Conservation (phyloP, 2,113 vertebrate species). For the Microcebus murinus region DNA sequence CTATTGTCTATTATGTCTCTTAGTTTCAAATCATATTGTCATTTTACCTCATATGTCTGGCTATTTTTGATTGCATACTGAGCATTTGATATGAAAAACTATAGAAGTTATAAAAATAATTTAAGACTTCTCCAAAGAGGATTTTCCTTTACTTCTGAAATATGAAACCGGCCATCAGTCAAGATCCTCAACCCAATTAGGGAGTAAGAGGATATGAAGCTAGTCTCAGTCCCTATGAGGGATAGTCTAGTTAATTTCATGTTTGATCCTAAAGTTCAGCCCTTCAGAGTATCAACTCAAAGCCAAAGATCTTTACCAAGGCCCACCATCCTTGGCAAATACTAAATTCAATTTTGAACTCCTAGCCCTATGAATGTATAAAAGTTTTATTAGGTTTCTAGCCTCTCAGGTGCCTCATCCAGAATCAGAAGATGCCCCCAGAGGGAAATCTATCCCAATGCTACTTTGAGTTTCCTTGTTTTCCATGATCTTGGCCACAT, state of each 20-base stretch:
- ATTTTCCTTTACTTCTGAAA: conserved; percentile 14
- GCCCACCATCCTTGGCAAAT: background rate
- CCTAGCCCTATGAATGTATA: background rate
- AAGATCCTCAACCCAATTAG: background rate
- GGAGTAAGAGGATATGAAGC: background rate
- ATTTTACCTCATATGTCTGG: background rate
- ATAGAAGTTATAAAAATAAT: conserved; percentile 8
- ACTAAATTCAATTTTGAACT: background rate
- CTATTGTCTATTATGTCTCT: conserved; percentile 1
- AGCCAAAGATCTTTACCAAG: background rate
- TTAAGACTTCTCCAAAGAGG: conserved; percentile 5
- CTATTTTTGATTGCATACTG: background rate
- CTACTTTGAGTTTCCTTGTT: background rate
- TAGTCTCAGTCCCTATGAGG: background rate
- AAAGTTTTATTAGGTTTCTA: conserved; percentile 20
- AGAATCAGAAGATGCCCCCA: background rate
- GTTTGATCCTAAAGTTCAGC: conserved; percentile 12
- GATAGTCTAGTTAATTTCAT: background rate
- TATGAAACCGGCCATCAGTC: background rate
- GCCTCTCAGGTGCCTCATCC: background rate
- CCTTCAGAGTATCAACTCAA: background rate
- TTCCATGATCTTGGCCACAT: background rate
- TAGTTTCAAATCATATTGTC: conserved; percentile 32
- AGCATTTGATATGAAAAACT: conserved; percentile 1
- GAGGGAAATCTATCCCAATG: background rate